A percentile compares a stretch with the other conserved stretches of the same genome.
Conservation (phyloP, 1,140 invertebrate species). For the Solenopsis fugax region DNA sequence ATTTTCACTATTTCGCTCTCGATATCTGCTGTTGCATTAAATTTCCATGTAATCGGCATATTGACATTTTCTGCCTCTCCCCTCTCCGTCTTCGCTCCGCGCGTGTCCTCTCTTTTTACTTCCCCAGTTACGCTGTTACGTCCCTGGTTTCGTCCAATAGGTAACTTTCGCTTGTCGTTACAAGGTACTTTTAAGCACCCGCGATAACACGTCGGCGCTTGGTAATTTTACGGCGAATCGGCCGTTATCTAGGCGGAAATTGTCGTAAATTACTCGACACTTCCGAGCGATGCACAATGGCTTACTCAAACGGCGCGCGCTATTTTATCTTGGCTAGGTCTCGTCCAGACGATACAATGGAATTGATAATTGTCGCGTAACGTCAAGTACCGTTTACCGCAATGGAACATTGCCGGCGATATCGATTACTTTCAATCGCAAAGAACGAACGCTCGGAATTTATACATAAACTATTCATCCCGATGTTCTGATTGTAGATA, state of each 20-base stretch:
- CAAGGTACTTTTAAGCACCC: slow-evolving; percentile 35
- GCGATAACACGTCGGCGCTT: not conserved
- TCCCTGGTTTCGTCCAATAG: not conserved
- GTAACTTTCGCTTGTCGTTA: slow-evolving; percentile 60
- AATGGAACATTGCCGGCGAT: not conserved
- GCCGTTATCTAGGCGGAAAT: not conserved
- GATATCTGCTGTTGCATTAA: not conserved
- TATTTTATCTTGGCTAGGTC: not conserved
- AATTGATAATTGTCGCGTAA: not conserved
- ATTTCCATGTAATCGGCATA: not conserved
- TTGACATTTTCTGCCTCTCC: not conserved
- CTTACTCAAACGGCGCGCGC: slow-evolving; percentile 12
- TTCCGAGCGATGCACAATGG: not conserved
- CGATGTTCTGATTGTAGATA: not conserved
- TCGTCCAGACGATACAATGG: not conserved
- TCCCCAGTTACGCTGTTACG: not conserved
- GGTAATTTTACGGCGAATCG: slow-evolving; percentile 7
- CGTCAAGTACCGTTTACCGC: not conserved
- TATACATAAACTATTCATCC: not conserved
- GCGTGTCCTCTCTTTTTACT: not conserved
- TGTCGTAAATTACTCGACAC: not conserved
- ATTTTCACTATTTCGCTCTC: not conserved
- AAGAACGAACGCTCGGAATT: slow-evolving; percentile 6
- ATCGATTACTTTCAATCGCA: slow-evolving; percentile 29
- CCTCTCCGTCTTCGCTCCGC: not conserved